Evolutionary conservation across 2,888 invertebrate genomes (phyloP), one percentile per base, ranked within the genome.

Genomic region (Spodoptera littoralis): DNA sequence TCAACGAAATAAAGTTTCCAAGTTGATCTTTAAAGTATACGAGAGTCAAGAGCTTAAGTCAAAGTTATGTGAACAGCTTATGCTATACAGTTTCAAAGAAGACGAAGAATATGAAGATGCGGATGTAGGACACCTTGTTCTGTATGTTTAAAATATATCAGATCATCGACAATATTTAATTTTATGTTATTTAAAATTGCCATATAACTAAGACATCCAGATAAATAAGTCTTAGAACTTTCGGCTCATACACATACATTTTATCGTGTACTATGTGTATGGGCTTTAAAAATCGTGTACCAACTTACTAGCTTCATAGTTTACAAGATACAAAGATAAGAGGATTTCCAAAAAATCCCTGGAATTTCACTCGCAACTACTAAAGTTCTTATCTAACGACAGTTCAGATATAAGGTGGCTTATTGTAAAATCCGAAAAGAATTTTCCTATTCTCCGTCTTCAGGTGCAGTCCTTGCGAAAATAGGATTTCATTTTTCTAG

Each of bases 391-490:
- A 85, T 81, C 82, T 83, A 83, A 86, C 82, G 84, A 81, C 78
- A 80, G 78, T 76, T 76, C 73, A 80, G 81, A 79, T 84, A 77
- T 86, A 86, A 87, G 85, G 84, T 84, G 86, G 88, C 86, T 91
- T 90, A 90, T 85, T 87, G 83, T 85, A 83, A 86, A 84, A 83
- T 82, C 83, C 77, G 79, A 75, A 77, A 85, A 88, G 82, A 85
- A 83, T 88, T 85, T 85, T 85, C 82, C 77, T 83, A 85, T 88
- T 88, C 86, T 78, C 78, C 80, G 68, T 77, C 73, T 79, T 76
- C 83, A 88, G 87, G 83, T 88, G 86, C 83, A 86, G 79, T 83
- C 76, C 74, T 70, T 74, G 77, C 60, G 77, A 83, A 86, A 89
- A 88, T 85, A 78, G 81, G 73, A 87, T 88, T 86, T 84, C 76